Percentiles rank a stretch among this genome's conserved stretches.
Conservation (phyloP, 2,113 vertebrate species). For the Gymnarchus niloticus region DNA sequence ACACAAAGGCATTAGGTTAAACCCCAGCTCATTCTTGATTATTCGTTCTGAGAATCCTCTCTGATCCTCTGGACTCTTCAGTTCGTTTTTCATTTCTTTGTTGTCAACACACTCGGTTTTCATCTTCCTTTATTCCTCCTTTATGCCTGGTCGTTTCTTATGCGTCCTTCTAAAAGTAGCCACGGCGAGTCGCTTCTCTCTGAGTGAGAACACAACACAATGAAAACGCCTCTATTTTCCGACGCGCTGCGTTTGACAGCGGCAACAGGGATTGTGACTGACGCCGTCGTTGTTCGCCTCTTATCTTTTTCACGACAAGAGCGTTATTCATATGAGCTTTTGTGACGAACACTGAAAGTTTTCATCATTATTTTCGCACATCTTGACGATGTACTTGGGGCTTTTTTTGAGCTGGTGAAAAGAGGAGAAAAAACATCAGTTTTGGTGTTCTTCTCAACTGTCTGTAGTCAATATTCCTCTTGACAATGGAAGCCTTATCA, state of each 20-base stretch:
- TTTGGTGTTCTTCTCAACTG: background rate
- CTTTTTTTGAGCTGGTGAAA: background rate
- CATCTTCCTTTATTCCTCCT: background rate
- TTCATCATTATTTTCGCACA: background rate
- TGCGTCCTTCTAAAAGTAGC: background rate
- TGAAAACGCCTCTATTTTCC: constrained; percentile 12
- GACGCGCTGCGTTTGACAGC: constrained; percentile 17
- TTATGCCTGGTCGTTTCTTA: background rate
- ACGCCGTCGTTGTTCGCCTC: background rate
- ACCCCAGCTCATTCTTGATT: background rate
- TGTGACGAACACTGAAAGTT: background rate
- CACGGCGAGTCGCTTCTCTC: background rate
- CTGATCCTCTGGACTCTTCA: background rate
- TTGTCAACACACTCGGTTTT: background rate
- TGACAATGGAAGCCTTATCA: constrained; percentile 3
- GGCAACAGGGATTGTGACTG: constrained; percentile 13
- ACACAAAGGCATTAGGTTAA: constrained; percentile 19
- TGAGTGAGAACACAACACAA: background rate
- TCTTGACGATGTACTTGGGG: constrained; percentile 1
- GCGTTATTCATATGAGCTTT: constrained; percentile 10
- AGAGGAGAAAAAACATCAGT: background rate
- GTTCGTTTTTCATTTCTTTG: background rate
- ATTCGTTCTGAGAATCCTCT: constrained; percentile 29
- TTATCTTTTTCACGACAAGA: constrained; percentile 18
- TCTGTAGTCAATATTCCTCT: background rate